Evolutionary conservation across 1,140 invertebrate species (phyloP), one percentile per base, ranked within the genome.

Genomic region (Formica selysi): DNA sequence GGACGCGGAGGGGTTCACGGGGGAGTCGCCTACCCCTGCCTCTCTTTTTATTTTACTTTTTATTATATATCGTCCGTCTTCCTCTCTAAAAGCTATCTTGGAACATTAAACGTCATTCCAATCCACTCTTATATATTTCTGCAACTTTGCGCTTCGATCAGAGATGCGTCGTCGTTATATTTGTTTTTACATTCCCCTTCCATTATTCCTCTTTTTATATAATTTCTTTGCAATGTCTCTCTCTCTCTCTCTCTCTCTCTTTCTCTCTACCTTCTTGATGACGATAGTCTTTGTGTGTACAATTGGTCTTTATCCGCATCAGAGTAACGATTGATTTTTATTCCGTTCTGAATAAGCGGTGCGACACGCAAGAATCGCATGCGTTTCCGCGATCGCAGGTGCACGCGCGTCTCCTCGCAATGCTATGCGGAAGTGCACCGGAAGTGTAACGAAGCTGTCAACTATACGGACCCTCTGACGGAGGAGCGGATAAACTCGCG

Each of bases 391-490:
- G 13, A 76, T 64, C 29, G 29, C 70, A 71, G 70, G 76, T 88
- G 78, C 29, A 62, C 26, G 19, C 26, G 41, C 36, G 61, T 78
- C 62, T 65, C 44, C 32, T 22, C 32, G 32, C 38, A 29, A 11
- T 8, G 51, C 32, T 71, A 89, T 51, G 29, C 88, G 87, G 84
- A 89, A 89, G 22, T 65, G 3, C 61, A 41, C 3, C 6, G 64
- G 29, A 78, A 48, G 29, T 65, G 61, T 57, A 68, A 80, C 16
- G 13, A 83, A 74, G 38, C 19, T 51, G 68, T 19, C 38, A 29
- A 68, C 36, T 48, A 54, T 36, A 41, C n/a, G 44, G 22, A 51
- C 59, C 44, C 48, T 86, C 26, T 19, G 41, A 48, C 57, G 87
- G 62, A 88, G 48, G 13, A 88, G 22, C 57, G 62, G 67, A 16